Conservation (phyloP, 2,888 invertebrate species). For the Allygus modestus region DNA sequence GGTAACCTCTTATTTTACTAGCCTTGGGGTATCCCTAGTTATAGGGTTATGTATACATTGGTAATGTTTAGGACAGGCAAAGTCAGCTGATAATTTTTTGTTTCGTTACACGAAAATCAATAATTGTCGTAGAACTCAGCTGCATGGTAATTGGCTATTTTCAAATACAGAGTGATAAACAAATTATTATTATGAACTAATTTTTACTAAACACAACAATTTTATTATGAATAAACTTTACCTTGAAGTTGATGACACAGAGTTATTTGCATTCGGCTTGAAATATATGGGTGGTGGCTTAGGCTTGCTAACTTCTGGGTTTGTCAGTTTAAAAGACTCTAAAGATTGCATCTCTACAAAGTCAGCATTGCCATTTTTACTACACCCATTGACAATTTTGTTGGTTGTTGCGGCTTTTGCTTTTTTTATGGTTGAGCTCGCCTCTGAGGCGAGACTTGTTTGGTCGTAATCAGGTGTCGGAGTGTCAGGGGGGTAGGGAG, state of each 20-base stretch:
- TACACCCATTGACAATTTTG: conserved; percentile 65
- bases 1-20: too few relatives aligned
- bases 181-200: too few relatives aligned
- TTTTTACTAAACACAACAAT: too few relatives aligned
- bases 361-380: conserved; percentile 74
- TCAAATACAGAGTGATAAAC: too few relatives aligned
- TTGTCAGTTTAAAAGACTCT: conserved; percentile 85
- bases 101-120: too few relatives aligned
- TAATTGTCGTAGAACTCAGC: too few relatives aligned
- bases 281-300: conserved; percentile 86
- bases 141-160: too few relatives aligned
- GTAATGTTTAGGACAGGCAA: too few relatives aligned
- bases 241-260: conserved; percentile 27
- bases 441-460: conserved; percentile 70
- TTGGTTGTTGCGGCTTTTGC: conserved; percentile 23
- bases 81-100: too few relatives aligned
- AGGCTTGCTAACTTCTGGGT: conserved; percentile 79
- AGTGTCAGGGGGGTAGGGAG: conserved; percentile 77
- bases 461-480: conserved; percentile 79
- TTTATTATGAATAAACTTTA: too few relatives aligned
- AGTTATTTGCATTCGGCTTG: conserved; percentile 71
- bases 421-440: conserved; percentile 59
- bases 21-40: too few relatives aligned
- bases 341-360: conserved; percentile 86
- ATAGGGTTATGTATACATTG: too few relatives aligned